phyloP scores from a whole-genome alignment of 2,888 invertebrate genomes.

The Andrena bucephala region DNA sequence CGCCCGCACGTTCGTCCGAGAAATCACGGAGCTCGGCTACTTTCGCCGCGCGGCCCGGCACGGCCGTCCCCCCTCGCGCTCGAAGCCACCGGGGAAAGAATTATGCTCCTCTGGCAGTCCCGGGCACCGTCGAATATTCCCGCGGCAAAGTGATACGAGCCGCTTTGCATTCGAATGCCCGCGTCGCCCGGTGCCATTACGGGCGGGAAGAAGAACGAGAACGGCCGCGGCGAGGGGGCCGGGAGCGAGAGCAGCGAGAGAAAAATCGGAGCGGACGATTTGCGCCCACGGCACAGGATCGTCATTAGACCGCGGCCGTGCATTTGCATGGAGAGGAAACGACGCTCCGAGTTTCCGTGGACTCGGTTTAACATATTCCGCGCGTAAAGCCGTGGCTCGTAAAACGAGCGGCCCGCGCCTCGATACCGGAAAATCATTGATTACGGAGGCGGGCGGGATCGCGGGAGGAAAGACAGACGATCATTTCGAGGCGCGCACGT shows the following conservation, averaged over 20 bases:
- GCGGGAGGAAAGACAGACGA: conserved; percentile 11
- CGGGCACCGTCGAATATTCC: conserved; percentile 54
- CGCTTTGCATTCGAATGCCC: conserved; percentile 78
- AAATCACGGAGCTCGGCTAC: conserved; percentile 10
- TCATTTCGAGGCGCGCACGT: conserved; percentile 25
- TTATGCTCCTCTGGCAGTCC: conserved; percentile 39
- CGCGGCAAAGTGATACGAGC: conserved; percentile 76
- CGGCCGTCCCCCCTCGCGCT: neutral
- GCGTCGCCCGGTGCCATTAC: conserved; percentile 67
- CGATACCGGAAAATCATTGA: conserved; percentile 62
- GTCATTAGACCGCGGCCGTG: conserved; percentile 78
- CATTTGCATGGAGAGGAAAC: conserved; percentile 80
- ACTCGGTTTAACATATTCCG: conserved; percentile 78
- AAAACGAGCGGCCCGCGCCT: conserved; percentile 66
- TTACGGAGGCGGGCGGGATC: conserved; percentile 31
- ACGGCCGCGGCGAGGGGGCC: conserved; percentile 5
- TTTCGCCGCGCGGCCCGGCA: too few species aligned
- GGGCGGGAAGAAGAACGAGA: conserved; percentile 35
- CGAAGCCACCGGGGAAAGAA: conserved; percentile 40
- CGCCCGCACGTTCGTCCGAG: neutral
- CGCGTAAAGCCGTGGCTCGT: conserved; percentile 76
- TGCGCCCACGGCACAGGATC: conserved; percentile 75
- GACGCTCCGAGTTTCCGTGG: conserved; percentile 72
- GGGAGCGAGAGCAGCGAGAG: conserved; percentile 26
- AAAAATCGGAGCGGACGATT: conserved; percentile 77